These are phyloP conservation scores for Tachuris rubrigastra DNA, from an alignment of 2,113 vertebrate species.

Conservation along the genomic window DNA sequence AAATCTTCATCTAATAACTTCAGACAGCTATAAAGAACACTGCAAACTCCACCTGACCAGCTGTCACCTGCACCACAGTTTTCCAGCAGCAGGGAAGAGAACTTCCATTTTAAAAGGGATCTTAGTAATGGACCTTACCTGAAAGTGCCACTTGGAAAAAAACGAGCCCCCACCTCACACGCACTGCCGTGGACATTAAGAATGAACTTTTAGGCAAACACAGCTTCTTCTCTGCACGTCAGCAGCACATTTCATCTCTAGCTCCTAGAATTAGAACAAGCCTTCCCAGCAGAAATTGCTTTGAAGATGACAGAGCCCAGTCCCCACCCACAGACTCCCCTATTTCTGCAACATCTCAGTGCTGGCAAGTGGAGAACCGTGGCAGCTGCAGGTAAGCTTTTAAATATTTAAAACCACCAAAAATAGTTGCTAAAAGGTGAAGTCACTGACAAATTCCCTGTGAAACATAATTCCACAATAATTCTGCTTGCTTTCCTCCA, in stretches of 20 bases:
- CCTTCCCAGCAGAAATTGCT: conserved; percentile 19
- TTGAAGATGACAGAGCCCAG: conserved; percentile 23
- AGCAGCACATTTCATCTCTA: background rate
- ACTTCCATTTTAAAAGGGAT: background rate
- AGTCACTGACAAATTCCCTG: background rate
- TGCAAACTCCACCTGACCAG: background rate
- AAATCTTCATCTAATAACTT: background rate
- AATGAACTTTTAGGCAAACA: background rate
- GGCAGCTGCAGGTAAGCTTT: conserved; percentile 42
- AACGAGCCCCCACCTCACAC: background rate
- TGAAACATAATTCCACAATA: background rate
- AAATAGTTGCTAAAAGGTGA: conserved; percentile 20
- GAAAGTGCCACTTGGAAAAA: background rate
- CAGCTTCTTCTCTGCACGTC: background rate
- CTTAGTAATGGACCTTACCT: background rate
- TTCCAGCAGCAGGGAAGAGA: background rate
- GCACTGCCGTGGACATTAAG: background rate
- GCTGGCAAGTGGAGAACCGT: background rate
- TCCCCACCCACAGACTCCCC: background rate
- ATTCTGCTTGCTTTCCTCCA: conserved; percentile 17
- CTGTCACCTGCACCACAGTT: background rate
- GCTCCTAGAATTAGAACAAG: conserved; percentile 5
- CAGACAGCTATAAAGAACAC: background rate
- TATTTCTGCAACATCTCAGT: background rate
- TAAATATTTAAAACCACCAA: conserved; percentile 12